Evolutionary conservation across 2,888 invertebrate species (phyloP).

Genomic region (Anodontia alba): DNA sequence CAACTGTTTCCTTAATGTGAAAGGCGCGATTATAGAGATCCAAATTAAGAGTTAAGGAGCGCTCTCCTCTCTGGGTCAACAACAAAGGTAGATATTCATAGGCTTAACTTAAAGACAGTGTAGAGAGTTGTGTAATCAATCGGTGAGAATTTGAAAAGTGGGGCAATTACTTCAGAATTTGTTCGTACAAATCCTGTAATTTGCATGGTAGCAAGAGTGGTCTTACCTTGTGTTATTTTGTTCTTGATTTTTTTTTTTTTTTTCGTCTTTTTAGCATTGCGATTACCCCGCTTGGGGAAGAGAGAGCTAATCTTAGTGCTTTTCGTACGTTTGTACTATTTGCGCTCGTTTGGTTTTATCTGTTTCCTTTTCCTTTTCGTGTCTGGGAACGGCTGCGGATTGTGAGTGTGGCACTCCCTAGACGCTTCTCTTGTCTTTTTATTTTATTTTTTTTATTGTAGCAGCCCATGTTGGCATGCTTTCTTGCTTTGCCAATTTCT

Average conservation of each 20-base stretch:
- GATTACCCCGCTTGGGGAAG: too few relatives aligned
- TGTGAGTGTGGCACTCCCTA: too few relatives aligned
- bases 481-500: background rate
- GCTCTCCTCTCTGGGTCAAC: constrained; percentile 34
- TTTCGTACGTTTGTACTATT: too few relatives aligned
- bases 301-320: too few relatives aligned
- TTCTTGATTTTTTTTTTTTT: too few relatives aligned
- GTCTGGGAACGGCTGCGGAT: constrained; percentile 22
- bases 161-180: constrained; percentile 33
- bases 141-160: constrained; percentile 32
- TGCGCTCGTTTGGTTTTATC: too few relatives aligned
- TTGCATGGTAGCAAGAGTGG: background rate
- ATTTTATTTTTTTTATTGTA: too few relatives aligned
- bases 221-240: background rate
- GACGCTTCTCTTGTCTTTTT: too few relatives aligned
- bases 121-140: constrained; percentile 34
- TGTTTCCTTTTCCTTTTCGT: too few relatives aligned
- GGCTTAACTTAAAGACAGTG: constrained; percentile 33
- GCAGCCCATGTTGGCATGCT: constrained; percentile 31
- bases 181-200: too few relatives aligned
- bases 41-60: constrained; percentile 30
- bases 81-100: constrained; percentile 27
- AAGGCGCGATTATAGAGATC: constrained; percentile 32
- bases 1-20: constrained; percentile 36
- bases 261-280: too few relatives aligned